A percentile compares a stretch with the other conserved stretches of the same genome.
phyloP scores from a whole-genome alignment of 2,888 invertebrate species.

The Dolichomitus sp. region DNA sequence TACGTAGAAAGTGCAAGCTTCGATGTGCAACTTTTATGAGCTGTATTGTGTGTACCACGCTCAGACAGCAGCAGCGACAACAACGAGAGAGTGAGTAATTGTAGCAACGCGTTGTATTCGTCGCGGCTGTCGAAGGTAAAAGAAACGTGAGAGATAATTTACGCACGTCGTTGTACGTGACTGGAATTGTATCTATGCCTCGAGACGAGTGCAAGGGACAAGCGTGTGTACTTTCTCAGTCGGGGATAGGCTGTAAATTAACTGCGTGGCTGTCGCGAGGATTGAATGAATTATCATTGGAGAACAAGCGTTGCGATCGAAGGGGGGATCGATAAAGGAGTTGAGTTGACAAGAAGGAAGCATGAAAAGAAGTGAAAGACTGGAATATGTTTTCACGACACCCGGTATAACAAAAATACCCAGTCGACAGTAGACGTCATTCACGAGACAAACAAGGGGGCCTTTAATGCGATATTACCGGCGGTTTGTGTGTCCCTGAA shows the following conservation, averaged over 20 bases:
- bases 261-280: slow-evolving; percentile 5
- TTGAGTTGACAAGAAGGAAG: not conserved
- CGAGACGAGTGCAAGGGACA: not conserved
- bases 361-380: not conserved
- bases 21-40: slow-evolving; percentile 30
- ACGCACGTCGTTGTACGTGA: slow-evolving; percentile 59
- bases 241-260: slow-evolving; percentile 15
- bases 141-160: slow-evolving; percentile 63
- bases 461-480: slow-evolving; percentile 81
- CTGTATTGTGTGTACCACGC: slow-evolving; percentile 40
- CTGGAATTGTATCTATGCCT: slow-evolving; percentile 53
- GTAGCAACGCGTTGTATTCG: slow-evolving; percentile 41
- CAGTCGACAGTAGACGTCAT: slow-evolving; percentile 76
- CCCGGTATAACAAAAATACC: slow-evolving; percentile 57
- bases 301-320: not conserved
- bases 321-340: slow-evolving; percentile 1
- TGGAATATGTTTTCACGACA: slow-evolving; percentile 47
- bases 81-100: slow-evolving; percentile 47
- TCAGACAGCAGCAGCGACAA: slow-evolving; percentile 32
- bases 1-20: slow-evolving; percentile 55
- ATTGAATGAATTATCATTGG: slow-evolving; percentile 7
- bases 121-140: slow-evolving; percentile 59
- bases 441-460: slow-evolving; percentile 79
- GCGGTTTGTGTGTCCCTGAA: slow-evolving; percentile 80
- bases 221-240: slow-evolving; percentile 12